Evolutionary conservation across 2,888 invertebrate species (phyloP).

Genomic region (Eumerus sabulonum): DNA sequence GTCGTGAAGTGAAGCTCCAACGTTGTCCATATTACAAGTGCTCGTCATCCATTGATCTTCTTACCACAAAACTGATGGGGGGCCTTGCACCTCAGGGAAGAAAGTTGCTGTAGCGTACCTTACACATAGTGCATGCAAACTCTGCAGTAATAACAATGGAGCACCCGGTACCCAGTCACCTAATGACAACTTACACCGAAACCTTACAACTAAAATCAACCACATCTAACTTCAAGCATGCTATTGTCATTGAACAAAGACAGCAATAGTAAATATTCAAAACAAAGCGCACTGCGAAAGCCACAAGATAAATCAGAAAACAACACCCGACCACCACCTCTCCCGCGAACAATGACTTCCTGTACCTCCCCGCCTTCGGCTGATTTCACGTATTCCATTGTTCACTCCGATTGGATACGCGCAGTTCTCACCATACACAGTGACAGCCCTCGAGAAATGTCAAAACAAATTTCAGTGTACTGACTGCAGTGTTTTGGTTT

Average conservation of each 20-base stretch:
- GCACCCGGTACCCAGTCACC: background rate
- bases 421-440: constrained; percentile 17
- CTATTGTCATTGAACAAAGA: constrained; percentile 47
- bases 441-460: constrained; percentile 10
- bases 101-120: too few relatives aligned
- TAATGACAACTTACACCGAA: background rate
- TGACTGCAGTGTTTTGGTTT: background rate
- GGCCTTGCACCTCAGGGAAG: too few relatives aligned
- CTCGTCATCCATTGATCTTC: too few relatives aligned
- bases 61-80: too few relatives aligned
- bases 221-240: constrained; percentile 67
- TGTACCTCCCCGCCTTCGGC: background rate
- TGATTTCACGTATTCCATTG: constrained; percentile 8
- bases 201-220: constrained; percentile 6
- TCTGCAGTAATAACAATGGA: too few relatives aligned
- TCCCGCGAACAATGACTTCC: too few relatives aligned
- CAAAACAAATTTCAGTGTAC: constrained; percentile 29
- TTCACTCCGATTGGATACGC: constrained; percentile 17
- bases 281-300: constrained; percentile 10
- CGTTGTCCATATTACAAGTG: too few relatives aligned
- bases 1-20: too few relatives aligned
- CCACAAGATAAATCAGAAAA: constrained; percentile 1
- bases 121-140: too few relatives aligned
- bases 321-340: constrained; percentile 2
- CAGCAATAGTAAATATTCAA: background rate